Evolutionary conservation across 2,113 vertebrate genomes (phyloP), one percentile per base, ranked within the genome.

Genomic region (Catharus minimus): DNA sequence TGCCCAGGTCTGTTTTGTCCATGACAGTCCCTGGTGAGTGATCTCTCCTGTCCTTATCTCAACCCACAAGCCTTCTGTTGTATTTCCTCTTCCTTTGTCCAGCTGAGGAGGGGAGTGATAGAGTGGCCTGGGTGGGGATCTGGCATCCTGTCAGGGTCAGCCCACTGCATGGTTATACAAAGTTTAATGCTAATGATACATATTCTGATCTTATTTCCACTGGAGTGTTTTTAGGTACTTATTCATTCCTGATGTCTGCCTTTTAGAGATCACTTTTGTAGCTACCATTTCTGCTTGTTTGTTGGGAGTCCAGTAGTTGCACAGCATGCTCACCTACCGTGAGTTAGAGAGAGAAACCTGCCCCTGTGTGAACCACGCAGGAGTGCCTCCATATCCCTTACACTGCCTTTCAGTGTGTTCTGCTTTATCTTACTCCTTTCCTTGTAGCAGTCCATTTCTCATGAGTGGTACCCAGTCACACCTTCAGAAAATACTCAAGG

Each of bases 31-130:
- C 0, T 15, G 16, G 3, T 53, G 38, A 13, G 3, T 43, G 49
- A 53, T 23, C 3, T 47, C 38, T 47, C 22, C 14, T 57, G 27
- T 38, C 14, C 30, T 52, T 32, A 11, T n/a, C 22, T 78, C 0
- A 0, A 33, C 6, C 2, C 22, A 33, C 1, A 5, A 80, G 5
- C 1, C 4, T 55, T 72, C 60, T 33, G 1, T n/a, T 17, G 7
- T 24, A 46, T 67, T 33, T 75, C 61, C 33, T 82, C 21, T 36
- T 6, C 14, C 24, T 14, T 60, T 32, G 36, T 66, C n/a, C n/a
- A 52, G 7, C 36, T 72, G 69, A 77, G 26, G 7, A 52, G 9
- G 4, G 6, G 4, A 72, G 19, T 24, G n/a, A n/a, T 4, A 67
- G 26, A 27, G 19, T 3, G 2, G 16, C 43, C 71, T 81, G 52